A percentile compares a stretch with the other conserved stretches of the same genome.
Evolutionary conservation across 1,140 invertebrate genomes (phyloP).

Genomic region (Trichomalopsis sarcophagae): DNA sequence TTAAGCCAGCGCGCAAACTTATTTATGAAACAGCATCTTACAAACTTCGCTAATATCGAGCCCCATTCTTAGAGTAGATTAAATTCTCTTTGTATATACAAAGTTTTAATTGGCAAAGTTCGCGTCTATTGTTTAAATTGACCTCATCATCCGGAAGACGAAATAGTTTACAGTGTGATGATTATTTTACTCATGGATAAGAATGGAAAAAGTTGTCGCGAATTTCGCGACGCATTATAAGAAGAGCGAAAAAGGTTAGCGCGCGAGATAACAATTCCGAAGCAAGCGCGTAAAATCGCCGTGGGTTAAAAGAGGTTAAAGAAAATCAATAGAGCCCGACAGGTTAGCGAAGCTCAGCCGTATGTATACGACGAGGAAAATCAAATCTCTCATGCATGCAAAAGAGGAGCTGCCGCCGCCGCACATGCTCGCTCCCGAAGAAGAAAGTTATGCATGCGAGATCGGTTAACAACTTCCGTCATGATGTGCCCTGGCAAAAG

Average conservation of each 20-base stretch:
- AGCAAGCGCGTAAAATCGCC: constrained; percentile 24
- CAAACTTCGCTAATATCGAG: too few species aligned
- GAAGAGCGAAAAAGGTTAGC: neutral
- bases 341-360: constrained; percentile 8
- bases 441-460: constrained; percentile 42
- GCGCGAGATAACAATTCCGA: constrained; percentile 5
- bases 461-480: constrained; percentile 50
- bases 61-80: neutral
- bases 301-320: constrained; percentile 33
- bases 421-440: constrained; percentile 1
- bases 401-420: constrained; percentile 18
- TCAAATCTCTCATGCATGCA: constrained; percentile 42
- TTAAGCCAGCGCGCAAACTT: too few species aligned
- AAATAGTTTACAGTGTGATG: too few species aligned
- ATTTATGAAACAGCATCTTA: too few species aligned
- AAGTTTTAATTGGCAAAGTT: constrained; percentile 34
- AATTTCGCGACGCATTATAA: neutral
- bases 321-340: constrained; percentile 45
- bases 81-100: neutral
- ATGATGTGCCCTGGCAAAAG: constrained; percentile 10
- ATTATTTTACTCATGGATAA: too few species aligned
- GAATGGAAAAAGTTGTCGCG: neutral
- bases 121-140: neutral
- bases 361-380: constrained; percentile 15
- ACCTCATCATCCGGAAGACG: neutral